phyloP scores from a whole-genome alignment of 2,888 invertebrate genomes.

The Eremobia ochroleuca region DNA sequence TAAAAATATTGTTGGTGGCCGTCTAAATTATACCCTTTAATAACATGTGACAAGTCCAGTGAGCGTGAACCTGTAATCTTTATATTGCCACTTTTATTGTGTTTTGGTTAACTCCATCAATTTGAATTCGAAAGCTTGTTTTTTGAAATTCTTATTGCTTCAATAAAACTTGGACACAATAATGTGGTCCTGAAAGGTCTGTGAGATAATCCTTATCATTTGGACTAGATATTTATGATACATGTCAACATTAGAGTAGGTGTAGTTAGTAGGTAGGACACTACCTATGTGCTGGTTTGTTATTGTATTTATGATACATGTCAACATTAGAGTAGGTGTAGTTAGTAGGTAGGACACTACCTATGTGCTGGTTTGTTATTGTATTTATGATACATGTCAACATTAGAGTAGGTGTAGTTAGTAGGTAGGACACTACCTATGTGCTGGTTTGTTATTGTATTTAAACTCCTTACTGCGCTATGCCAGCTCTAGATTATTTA shows the following conservation, averaged over 20 bases:
- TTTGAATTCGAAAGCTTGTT: slow-evolving; percentile 7
- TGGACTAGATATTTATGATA: not conserved
- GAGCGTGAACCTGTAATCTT: not conserved
- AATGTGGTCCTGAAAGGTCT: not conserved
- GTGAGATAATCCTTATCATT: not conserved
- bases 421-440: no score
- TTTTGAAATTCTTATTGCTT: not conserved
- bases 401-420: no score
- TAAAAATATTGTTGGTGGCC: no score
- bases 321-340: no score
- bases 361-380: no score
- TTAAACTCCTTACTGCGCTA: not conserved
- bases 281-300: no score
- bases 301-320: no score
- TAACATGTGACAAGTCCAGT: not conserved
- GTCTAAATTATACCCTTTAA: no score
- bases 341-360: no score
- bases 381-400: not conserved
- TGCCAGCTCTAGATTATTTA: not conserved
- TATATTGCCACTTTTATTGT: not conserved
- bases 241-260: not conserved
- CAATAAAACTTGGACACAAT: not conserved
- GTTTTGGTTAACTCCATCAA: not conserved
- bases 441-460: not conserved
- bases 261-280: no score